phyloP scores from a whole-genome alignment of 2,797 vertebrate genomes.

The Taenioides sp. region DNA sequence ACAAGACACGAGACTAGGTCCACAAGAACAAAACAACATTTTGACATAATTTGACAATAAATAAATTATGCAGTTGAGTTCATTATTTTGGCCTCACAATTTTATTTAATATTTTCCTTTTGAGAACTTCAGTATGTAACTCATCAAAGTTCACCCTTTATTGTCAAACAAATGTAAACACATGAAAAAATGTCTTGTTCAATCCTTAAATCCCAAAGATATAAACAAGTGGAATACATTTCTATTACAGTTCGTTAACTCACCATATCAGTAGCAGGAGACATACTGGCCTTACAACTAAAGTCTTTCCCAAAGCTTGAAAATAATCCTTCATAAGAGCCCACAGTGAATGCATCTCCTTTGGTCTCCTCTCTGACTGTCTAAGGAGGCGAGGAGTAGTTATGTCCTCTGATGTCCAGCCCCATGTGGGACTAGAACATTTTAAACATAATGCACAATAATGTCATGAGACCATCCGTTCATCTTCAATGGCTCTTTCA shows the following conservation, averaged over 20 bases:
- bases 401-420: background rate
- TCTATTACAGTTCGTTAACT: background rate
- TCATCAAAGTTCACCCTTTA: too few relatives aligned
- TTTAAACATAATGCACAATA: slow-evolving; percentile 2
- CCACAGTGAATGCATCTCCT: background rate
- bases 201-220: too few relatives aligned
- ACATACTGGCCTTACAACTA: background rate
- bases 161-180: too few relatives aligned
- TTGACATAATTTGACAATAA: too few relatives aligned
- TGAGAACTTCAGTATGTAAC: too few relatives aligned
- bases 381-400: background rate
- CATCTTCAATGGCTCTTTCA: slow-evolving; percentile 7
- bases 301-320: background rate
- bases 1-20: too few relatives aligned
- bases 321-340: slow-evolving; percentile 6
- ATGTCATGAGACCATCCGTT: slow-evolving; percentile 28
- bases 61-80: too few relatives aligned
- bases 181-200: too few relatives aligned
- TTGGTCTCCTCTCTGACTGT: slow-evolving; percentile 1
- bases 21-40: too few relatives aligned
- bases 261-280: slow-evolving; percentile 7
- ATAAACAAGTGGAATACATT: background rate
- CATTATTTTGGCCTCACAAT: too few relatives aligned
- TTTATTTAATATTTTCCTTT: too few relatives aligned
- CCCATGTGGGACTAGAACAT: slow-evolving; percentile 19